A percentile compares a stretch with the other conserved stretches of the same genome.
phyloP scores from a whole-genome alignment of 2,797 vertebrate species.

The Myotis findleyi region DNA sequence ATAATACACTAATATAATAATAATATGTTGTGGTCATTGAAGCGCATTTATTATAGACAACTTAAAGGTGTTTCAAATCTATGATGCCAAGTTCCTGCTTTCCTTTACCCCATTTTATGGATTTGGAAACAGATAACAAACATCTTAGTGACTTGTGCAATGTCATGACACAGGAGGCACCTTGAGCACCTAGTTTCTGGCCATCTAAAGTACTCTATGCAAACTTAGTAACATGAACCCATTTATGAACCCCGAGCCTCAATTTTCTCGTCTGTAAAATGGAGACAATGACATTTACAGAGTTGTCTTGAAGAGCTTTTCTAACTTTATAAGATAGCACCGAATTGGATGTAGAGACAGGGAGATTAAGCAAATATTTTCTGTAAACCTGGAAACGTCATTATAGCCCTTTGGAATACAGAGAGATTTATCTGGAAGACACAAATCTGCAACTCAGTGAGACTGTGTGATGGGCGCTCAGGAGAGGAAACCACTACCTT shows the following conservation, averaged over 20 bases:
- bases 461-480: accelerated
- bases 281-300: not conserved
- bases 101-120: not conserved
- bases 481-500: slow-evolving; percentile 82
- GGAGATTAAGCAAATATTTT: slow-evolving; percentile 69
- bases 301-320: slow-evolving; percentile 25
- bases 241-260: not conserved
- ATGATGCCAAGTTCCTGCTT: not conserved
- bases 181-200: not conserved
- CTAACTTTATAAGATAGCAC: slow-evolving; percentile 5
- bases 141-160: not conserved
- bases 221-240: not conserved
- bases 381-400: slow-evolving; percentile 66
- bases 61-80: not conserved
- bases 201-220: not conserved
- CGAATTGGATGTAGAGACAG: not conserved
- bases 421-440: slow-evolving; percentile 39
- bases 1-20: slow-evolving; percentile 6
- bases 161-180: not conserved
- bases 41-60: not conserved
- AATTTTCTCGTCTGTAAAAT: slow-evolving; percentile 35
- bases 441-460: not conserved
- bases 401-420: slow-evolving; percentile 8
- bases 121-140: not conserved
- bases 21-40: not conserved